phyloP scores from a whole-genome alignment of 2,888 invertebrate genomes.

The Caenorhabditis virilis region DNA sequence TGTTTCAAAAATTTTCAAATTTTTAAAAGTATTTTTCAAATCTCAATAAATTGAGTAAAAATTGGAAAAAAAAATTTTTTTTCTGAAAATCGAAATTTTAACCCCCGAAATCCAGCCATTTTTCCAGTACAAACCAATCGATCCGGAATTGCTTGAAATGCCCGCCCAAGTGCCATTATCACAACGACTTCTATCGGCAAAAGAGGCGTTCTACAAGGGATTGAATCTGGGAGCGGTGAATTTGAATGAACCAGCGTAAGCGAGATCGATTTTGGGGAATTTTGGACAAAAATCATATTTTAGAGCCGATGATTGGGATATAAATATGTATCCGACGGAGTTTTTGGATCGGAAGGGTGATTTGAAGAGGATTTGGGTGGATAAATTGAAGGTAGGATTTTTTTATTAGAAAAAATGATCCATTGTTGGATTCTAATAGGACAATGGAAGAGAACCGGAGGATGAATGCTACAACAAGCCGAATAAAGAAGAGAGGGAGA shows the following conservation, averaged over 20 bases:
- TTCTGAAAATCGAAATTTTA: no score
- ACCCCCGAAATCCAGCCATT: not conserved
- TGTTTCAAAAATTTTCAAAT: no score
- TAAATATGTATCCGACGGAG: conserved; percentile 70
- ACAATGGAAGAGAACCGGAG: conserved; percentile 34
- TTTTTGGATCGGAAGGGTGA: conserved; percentile 89
- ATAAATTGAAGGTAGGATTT: conserved; percentile 13
- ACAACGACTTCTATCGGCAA: conserved; percentile 87
- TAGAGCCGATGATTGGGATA: conserved; percentile 18
- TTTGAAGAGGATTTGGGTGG: conserved; percentile 26
- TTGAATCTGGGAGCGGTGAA: conserved; percentile 76
- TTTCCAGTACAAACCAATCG: conserved; percentile 82
- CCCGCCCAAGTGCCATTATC: conserved; percentile 94
- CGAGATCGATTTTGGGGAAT: not conserved
- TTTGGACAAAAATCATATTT: conserved; percentile 2
- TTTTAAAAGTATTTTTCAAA: no score
- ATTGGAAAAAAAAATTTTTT: no score
- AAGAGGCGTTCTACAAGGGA: conserved; percentile 85
- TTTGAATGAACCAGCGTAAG: conserved; percentile 13
- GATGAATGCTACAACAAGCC: conserved; percentile 48
- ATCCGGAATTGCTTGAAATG: conserved; percentile 85
- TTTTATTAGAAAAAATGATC: not conserved
- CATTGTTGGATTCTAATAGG: not conserved
- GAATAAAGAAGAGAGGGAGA: conserved; percentile 17
- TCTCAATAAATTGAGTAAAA: no score